Evolutionary conservation across 2,888 invertebrate genomes (phyloP).

Genomic region (Xestobium rufovillosum): DNA sequence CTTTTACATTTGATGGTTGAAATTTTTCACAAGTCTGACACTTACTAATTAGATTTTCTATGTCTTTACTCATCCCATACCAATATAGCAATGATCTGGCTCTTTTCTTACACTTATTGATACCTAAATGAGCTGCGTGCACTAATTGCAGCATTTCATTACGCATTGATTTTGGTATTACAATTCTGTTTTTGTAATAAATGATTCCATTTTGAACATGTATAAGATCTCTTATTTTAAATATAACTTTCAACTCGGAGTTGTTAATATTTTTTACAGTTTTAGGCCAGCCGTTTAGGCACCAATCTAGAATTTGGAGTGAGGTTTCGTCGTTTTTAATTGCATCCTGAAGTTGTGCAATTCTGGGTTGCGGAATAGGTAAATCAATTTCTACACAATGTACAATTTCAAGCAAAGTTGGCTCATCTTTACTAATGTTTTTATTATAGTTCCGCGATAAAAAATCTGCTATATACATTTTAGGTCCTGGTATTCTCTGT

Average conservation of each 20-base stretch:
- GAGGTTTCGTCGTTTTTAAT: background rate
- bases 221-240: no score
- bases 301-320: slow-evolving; percentile 6
- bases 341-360: slow-evolving; percentile 4
- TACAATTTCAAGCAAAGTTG: no score
- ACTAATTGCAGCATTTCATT: slow-evolving; percentile 10
- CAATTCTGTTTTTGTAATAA: no score
- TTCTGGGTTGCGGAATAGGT: background rate
- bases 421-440: no score
- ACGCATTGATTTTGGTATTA: no score
- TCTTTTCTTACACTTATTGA: slow-evolving; percentile 11
- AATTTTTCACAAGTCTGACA: slow-evolving; percentile 10
- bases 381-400: no score
- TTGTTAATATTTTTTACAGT: no score
- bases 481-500: no score
- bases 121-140: slow-evolving; percentile 11
- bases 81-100: slow-evolving; percentile 23
- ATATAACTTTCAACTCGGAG: no score
- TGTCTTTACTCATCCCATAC: slow-evolving; percentile 19
- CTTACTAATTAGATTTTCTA: slow-evolving; percentile 18
- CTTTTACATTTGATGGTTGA: slow-evolving; percentile 10
- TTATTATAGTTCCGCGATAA: slow-evolving; percentile 22
- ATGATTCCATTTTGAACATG: no score
- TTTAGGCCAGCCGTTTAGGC: slow-evolving; percentile 3
- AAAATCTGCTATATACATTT: no score